Base-by-base conservation (phyloP, 2,888 invertebrate species). In the Diadegma fenestrale region DNA sequence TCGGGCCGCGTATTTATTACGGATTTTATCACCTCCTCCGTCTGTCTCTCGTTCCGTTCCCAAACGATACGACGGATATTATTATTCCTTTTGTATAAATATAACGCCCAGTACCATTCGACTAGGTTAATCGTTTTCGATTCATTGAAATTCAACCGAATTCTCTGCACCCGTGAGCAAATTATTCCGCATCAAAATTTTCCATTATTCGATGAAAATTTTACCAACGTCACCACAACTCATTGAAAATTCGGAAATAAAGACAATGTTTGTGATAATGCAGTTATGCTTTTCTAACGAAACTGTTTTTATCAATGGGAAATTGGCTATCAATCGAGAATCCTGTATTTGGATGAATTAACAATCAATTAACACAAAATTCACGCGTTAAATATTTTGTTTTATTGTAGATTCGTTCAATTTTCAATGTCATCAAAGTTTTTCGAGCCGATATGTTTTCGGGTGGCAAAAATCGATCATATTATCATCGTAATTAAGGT, bases 1-100 rank as follows among this genome's bases (percentile, higher is more conserved):
- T 22, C 37, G 30, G 37, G 41, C 76, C 41, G 58, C 85, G 88
- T 88, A 84, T 89, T 86, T 89, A 88, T 88, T 85, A 87, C 86
- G 87, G 89, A 89, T 88, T 87, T 88, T 88, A 73, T 81, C 85
- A 48, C 71, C 26, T 48, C 17, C 82, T 71, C 45, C 61, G 26
- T 61, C 73, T 37, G 45, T 63, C 51, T 45, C 63, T 41, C 43
- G 5, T 45, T 83, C 75, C 63, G 33, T 61, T 80, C 63, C 41
- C 63, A 37, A 77, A 76, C 76, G 81, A 75, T 66, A 69, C 37
- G 51, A 51, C 69, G 37, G 63, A 77, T 72, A 78, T 82, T 48
- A 64, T 77, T 73, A 22, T 58, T 58, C 64, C 43, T 71, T 22
- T 51, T 48, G 30, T 19, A 64, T 51, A 64, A 72, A 80, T 72